Evolutionary conservation across 2,113 vertebrate species (phyloP).

Genomic region (Thryonomys swinderianus): DNA sequence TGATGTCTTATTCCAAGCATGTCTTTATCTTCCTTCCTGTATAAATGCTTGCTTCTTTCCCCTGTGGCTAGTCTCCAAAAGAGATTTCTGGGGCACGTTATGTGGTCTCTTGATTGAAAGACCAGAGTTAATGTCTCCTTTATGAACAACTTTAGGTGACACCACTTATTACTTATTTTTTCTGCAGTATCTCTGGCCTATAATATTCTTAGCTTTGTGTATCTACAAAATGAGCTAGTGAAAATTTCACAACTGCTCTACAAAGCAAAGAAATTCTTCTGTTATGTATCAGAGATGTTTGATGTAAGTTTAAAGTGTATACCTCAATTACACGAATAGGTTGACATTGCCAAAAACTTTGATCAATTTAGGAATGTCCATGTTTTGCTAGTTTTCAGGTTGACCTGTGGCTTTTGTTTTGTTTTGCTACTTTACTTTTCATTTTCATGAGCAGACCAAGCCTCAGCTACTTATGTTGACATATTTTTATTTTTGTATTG

Average conservation of each 20-base stretch:
- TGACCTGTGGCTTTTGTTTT: background rate
- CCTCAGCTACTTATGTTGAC: background rate
- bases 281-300: background rate
- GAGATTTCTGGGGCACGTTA: background rate
- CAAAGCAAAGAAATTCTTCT: background rate
- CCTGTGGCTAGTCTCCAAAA: background rate
- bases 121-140: background rate
- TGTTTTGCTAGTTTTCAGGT: background rate
- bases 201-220: background rate
- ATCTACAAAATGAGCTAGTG: background rate
- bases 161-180: slow-evolving; percentile 20
- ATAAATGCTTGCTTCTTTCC: background rate
- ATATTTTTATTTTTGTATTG: background rate
- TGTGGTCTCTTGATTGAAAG: background rate
- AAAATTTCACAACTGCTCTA: background rate
- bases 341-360: background rate
- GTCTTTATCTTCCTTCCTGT: background rate
- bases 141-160: background rate
- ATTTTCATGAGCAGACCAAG: background rate
- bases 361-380: background rate
- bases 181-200: background rate
- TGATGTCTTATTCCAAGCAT: background rate
- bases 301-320: background rate
- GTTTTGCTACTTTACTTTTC: background rate
- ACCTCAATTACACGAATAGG: background rate